These are phyloP conservation scores for Halictus quadricinctus DNA, from an alignment of 2,888 invertebrate species.

Conservation along the genomic window DNA sequence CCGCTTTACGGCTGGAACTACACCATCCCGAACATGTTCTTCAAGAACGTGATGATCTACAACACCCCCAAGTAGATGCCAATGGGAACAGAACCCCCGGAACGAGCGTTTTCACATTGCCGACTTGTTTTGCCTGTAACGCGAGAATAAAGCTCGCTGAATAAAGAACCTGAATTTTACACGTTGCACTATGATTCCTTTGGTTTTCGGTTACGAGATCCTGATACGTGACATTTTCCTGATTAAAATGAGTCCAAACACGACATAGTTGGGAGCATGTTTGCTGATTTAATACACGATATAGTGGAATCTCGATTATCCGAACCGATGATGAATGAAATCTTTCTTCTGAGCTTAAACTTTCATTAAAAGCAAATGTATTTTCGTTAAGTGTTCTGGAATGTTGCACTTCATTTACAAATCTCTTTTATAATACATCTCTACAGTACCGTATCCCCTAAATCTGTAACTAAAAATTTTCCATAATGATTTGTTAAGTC, in stretches of 20 bases:
- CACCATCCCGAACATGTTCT: conserved; percentile 85
- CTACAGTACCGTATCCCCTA: neutral
- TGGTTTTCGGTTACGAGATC: neutral
- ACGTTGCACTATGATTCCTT: neutral
- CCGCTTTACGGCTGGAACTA: conserved; percentile 82
- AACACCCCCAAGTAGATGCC: conserved; percentile 78
- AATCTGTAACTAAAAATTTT: neutral
- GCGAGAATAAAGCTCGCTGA: conserved; percentile 25
- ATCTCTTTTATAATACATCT: neutral
- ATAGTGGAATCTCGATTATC: too few relatives aligned
- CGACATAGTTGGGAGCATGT: too few relatives aligned
- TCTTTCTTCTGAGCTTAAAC: too few relatives aligned
- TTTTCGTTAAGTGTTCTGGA: too few relatives aligned
- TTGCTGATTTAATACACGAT: too few relatives aligned
- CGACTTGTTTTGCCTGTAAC: neutral
- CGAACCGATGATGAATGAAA: too few relatives aligned
- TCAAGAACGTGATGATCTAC: conserved; percentile 85
- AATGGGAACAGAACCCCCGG: neutral
- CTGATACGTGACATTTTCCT: neutral
- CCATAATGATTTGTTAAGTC: neutral
- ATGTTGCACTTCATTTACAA: neutral
- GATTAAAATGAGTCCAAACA: too few relatives aligned
- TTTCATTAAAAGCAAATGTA: too few relatives aligned
- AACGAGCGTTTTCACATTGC: neutral
- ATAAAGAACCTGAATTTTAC: conserved; percentile 52